Conservation (phyloP, 2,888 invertebrate genomes). For the Morpho achilles region DNA sequence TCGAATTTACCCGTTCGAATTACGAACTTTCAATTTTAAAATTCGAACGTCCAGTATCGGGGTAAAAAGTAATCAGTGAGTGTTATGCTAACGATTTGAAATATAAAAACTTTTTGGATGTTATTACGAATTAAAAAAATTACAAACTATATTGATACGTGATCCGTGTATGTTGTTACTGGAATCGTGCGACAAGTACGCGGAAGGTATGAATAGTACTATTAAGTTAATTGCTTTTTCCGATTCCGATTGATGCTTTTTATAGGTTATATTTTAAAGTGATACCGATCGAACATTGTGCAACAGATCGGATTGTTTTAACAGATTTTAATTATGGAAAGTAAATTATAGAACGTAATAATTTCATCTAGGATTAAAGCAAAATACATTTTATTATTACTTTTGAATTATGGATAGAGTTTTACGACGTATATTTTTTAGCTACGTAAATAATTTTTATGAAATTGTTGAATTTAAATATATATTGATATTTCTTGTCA, state of each 20-base stretch:
- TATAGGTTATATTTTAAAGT: neutral
- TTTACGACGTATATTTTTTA: no score
- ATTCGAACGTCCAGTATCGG: slow-evolving; percentile 6
- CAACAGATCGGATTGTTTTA: neutral
- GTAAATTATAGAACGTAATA: no score
- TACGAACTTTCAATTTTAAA: slow-evolving; percentile 29
- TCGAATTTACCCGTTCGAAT: slow-evolving; percentile 19
- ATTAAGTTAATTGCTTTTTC: slow-evolving; percentile 16
- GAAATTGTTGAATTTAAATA: no score
- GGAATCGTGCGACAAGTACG: slow-evolving; percentile 8
- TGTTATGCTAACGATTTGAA: slow-evolving; percentile 3
- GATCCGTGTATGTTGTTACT: slow-evolving; percentile 12
- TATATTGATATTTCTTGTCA: no score
- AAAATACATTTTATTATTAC: no score
- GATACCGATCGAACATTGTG: neutral
- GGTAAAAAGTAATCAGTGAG: slow-evolving; percentile 6
- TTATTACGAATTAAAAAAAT: neutral
- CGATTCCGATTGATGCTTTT: slow-evolving; percentile 5
- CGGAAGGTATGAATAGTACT: slow-evolving; percentile 18
- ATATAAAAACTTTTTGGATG: slow-evolving; percentile 8
- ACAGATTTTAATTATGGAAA: neutral
- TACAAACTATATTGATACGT: slow-evolving; percentile 7
- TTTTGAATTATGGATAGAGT: no score
- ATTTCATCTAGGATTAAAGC: no score
- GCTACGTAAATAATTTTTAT: no score